A percentile compares a stretch with the other conserved stretches of the same genome.
These are phyloP conservation scores for Palythoa grandis DNA, from an alignment of 92 coral and sea anemone species.

Conservation along the genomic window DNA sequence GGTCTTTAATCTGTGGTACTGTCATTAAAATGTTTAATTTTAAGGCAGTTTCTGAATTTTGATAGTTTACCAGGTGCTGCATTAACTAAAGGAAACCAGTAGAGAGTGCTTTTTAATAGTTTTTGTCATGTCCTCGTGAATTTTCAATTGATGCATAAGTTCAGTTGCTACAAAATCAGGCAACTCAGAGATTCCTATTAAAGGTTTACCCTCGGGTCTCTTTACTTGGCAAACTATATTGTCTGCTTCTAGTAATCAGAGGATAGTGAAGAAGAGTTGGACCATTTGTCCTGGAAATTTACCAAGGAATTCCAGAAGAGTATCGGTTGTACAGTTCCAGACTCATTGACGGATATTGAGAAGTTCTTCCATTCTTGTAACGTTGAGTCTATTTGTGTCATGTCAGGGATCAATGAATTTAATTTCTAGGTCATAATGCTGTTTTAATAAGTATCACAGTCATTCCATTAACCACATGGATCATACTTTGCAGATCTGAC, in stretches of 20 bases:
- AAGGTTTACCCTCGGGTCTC: not conserved
- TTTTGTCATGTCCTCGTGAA: not conserved
- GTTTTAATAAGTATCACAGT: slow-evolving; percentile 9
- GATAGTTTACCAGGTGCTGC: not conserved
- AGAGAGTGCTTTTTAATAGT: not conserved
- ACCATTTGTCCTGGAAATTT: not conserved
- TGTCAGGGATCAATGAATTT: not conserved
- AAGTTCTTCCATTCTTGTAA: too few relatives aligned
- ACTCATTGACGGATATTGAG: too few relatives aligned
- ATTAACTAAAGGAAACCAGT: not conserved
- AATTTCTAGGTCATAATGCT: slow-evolving; percentile 25
- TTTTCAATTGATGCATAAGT: not conserved
- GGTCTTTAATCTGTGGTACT: too few relatives aligned
- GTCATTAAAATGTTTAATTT: too few relatives aligned
- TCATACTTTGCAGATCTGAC: slow-evolving; percentile 2
- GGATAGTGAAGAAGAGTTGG: not conserved
- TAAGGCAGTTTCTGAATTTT: too few relatives aligned
- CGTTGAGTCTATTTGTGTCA: not conserved
- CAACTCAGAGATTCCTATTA: not conserved
- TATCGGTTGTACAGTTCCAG: not conserved
- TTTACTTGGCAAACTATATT: not conserved
- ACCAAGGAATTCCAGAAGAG: not conserved
- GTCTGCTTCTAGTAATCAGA: not conserved
- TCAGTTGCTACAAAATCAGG: not conserved
- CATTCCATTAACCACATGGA: slow-evolving; percentile 23